Percentiles rank a stretch among this genome's conserved stretches.
These are phyloP conservation scores for Pseudomyrmex pallidus DNA, from an alignment of 1,140 invertebrate genomes.

Conservation along the genomic window DNA sequence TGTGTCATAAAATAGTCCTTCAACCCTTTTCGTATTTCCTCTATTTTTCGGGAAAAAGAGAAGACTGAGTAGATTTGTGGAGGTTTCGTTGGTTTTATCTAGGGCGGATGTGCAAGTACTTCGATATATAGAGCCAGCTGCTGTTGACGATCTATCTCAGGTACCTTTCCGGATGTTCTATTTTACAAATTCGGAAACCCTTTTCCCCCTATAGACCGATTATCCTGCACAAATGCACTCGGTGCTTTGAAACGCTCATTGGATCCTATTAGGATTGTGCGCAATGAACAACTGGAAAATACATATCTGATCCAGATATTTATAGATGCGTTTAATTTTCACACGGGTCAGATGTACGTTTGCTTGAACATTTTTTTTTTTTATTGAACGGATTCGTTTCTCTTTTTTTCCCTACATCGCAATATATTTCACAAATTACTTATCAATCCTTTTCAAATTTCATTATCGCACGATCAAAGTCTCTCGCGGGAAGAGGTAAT, in stretches of 20 bases:
- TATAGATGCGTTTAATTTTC: background rate
- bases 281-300: slow-evolving; percentile 5
- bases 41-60: slow-evolving; percentile 65
- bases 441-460: slow-evolving; percentile 21
- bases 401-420: background rate
- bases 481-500: slow-evolving; percentile 9
- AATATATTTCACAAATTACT: slow-evolving; percentile 28
- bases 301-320: slow-evolving; percentile 20
- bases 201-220: slow-evolving; percentile 54
- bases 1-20: slow-evolving; percentile 52
- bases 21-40: slow-evolving; percentile 66
- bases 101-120: slow-evolving; percentile 16
- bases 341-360: background rate
- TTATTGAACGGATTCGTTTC: background rate
- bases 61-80: slow-evolving; percentile 2
- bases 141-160: slow-evolving; percentile 37
- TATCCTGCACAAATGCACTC: slow-evolving; percentile 35
- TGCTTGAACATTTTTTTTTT: background rate
- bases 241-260: slow-evolving; percentile 14
- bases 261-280: slow-evolving; percentile 4
- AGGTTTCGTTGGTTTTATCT: slow-evolving; percentile 22
- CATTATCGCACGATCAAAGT: slow-evolving; percentile 3
- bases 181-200: slow-evolving; percentile 72
- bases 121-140: slow-evolving; percentile 54
- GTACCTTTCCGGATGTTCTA: slow-evolving; percentile 56